phyloP scores from a whole-genome alignment of 2,113 vertebrate species.

The Oncorhynchus tshawytscha region DNA sequence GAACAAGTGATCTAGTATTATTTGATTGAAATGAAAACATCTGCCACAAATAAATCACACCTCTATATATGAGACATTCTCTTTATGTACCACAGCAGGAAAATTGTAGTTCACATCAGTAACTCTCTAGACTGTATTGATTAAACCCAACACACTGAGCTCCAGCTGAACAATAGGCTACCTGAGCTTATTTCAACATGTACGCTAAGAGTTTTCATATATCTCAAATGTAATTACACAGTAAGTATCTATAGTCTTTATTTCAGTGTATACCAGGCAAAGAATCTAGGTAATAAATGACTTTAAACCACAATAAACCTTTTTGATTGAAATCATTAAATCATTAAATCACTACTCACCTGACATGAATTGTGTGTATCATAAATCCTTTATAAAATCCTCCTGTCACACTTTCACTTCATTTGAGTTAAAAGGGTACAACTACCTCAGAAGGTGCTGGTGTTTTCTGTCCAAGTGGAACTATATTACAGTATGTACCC shows the following conservation, averaged over 20 bases:
- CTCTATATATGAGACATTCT: neutral
- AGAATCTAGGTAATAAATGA: neutral
- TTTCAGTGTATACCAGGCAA: neutral
- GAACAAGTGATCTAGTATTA: neutral
- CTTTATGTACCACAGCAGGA: neutral
- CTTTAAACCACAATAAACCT: neutral
- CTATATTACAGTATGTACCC: neutral
- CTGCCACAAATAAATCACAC: neutral
- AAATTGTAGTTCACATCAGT: no score
- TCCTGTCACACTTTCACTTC: neutral
- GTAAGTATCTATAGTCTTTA: no score
- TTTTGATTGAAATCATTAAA: neutral
- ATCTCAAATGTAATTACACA: neutral
- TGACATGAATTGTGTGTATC: neutral
- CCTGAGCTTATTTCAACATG: no score
- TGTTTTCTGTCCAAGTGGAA: neutral
- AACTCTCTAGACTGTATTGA: no score
- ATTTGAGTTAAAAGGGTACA: neutral
- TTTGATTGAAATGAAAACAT: neutral
- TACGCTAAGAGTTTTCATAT: no score
- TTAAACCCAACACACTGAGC: no score
- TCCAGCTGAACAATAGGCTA: no score
- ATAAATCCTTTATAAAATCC: neutral
- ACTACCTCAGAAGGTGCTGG: neutral
- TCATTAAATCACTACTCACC: neutral